Percentiles rank a stretch among this genome's conserved stretches.
Evolutionary conservation across 1,140 invertebrate species (phyloP).

Genomic region (Drosophila mauritiana): DNA sequence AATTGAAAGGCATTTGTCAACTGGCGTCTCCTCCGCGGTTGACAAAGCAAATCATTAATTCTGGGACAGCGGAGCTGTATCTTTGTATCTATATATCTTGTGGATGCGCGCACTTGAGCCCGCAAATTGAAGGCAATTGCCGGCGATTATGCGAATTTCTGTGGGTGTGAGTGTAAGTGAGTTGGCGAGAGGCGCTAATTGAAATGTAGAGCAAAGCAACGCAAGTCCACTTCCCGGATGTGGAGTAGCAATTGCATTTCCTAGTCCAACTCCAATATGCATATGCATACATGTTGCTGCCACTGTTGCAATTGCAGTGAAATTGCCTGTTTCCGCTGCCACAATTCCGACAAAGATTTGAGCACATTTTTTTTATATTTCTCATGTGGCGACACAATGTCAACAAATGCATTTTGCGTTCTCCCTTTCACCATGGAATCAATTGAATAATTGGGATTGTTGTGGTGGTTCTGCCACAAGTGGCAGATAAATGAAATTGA

Average conservation of each 20-base stretch:
- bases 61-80: slow-evolving; percentile 25
- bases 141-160: slow-evolving; percentile 47
- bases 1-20: slow-evolving; percentile 79
- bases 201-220: slow-evolving; percentile 60
- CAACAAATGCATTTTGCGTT: slow-evolving; percentile 31
- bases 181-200: slow-evolving; percentile 55
- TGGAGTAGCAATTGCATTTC: slow-evolving; percentile 55
- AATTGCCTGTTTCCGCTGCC: slow-evolving; percentile 56
- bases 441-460: slow-evolving; percentile 79
- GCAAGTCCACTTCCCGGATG: slow-evolving; percentile 48
- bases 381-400: slow-evolving; percentile 31
- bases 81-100: slow-evolving; percentile 9
- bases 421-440: slow-evolving; percentile 48
- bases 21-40: slow-evolving; percentile 27
- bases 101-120: slow-evolving; percentile 39
- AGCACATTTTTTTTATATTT: slow-evolving; percentile 5
- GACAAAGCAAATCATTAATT: slow-evolving; percentile 64
- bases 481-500: slow-evolving; percentile 83
- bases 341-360: slow-evolving; percentile 51
- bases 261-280: slow-evolving; percentile 35
- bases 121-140: slow-evolving; percentile 67
- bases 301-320: slow-evolving; percentile 17
- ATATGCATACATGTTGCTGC: slow-evolving; percentile 12
- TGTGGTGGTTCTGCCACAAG: slow-evolving; percentile 66
- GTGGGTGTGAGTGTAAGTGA: slow-evolving; percentile 8